Percentiles rank a stretch among this genome's conserved stretches.
phyloP scores from a whole-genome alignment of 2,797 vertebrate species.

The Heliangelus exortis region DNA sequence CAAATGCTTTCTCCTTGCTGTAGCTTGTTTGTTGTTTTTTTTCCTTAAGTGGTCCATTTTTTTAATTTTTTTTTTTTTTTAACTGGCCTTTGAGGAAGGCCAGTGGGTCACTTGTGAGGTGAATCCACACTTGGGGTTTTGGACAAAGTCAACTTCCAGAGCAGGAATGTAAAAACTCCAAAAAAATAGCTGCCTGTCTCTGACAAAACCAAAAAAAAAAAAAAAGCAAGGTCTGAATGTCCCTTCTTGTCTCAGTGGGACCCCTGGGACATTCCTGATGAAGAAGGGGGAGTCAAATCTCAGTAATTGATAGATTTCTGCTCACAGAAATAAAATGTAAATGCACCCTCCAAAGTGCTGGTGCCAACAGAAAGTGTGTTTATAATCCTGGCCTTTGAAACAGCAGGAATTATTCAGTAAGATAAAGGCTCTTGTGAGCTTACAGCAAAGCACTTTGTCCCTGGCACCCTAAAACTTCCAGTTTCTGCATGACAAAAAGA shows the following conservation, averaged over 20 bases:
- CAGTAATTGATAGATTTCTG: conserved; percentile 22
- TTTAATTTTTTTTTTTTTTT: neutral
- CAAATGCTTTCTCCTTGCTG: neutral
- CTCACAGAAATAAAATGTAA: conserved; percentile 51
- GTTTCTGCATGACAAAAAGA: conserved; percentile 65
- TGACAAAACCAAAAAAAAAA: neutral
- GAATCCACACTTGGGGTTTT: neutral
- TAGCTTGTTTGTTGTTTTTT: neutral
- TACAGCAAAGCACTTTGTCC: conserved; percentile 51
- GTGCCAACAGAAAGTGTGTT: conserved; percentile 22
- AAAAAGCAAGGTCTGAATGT: neutral
- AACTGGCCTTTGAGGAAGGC: neutral
- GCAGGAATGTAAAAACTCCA: rapidly evolving
- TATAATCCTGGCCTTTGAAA: conserved; percentile 67
- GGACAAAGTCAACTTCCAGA: neutral
- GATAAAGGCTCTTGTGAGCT: conserved; percentile 63
- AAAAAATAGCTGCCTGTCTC: neutral
- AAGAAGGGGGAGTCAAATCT: conserved; percentile 9
- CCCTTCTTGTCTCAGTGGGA: neutral
- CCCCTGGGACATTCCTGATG: neutral
- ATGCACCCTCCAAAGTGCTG: conserved; percentile 4
- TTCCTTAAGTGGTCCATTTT: neutral
- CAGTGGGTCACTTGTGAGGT: rapidly evolving
- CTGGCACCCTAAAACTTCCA: conserved; percentile 60
- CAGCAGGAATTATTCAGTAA: conserved; percentile 33